Evolutionary conservation across 2,113 vertebrate genomes (phyloP).

Genomic region (Gymnarchus niloticus): DNA sequence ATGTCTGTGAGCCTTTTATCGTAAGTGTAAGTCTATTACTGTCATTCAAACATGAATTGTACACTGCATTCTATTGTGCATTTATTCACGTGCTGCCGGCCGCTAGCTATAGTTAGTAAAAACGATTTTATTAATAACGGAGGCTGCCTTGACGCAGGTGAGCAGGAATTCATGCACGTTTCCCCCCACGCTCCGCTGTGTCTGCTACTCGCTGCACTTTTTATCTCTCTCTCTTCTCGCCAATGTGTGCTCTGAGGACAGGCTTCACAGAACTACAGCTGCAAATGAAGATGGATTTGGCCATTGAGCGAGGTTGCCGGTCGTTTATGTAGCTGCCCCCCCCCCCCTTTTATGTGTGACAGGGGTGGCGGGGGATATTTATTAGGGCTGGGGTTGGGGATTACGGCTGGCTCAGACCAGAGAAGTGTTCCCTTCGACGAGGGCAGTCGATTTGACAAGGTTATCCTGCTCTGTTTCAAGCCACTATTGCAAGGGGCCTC

Average conservation of each 20-base stretch:
- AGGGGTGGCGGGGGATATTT: slow-evolving; percentile 38
- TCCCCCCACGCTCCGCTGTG: too few species aligned
- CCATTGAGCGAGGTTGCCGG: slow-evolving; percentile 25
- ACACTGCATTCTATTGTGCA: background rate
- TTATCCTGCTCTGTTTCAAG: slow-evolving; percentile 40
- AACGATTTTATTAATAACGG: background rate
- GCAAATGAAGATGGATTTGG: slow-evolving; percentile 53
- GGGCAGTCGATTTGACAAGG: slow-evolving; percentile 49
- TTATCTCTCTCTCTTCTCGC: slow-evolving; percentile 36
- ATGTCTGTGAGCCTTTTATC: background rate
- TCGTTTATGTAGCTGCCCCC: slow-evolving; percentile 38
- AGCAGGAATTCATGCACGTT: too few species aligned
- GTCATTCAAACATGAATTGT: background rate
- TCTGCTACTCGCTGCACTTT: background rate
- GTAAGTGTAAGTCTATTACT: background rate
- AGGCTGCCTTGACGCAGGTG: background rate
- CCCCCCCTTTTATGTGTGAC: slow-evolving; percentile 25
- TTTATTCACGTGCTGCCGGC: background rate
- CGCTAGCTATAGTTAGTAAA: background rate
- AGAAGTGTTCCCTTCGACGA: slow-evolving; percentile 31
- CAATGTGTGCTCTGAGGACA: slow-evolving; percentile 1
- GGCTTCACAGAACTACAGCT: slow-evolving; percentile 38
- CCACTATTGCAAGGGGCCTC: background rate
- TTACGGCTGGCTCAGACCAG: accelerated
- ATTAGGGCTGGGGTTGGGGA: slow-evolving; percentile 23